Evolutionary conservation across 2,113 vertebrate species (phyloP).

Genomic region (Colaptes auratus): DNA sequence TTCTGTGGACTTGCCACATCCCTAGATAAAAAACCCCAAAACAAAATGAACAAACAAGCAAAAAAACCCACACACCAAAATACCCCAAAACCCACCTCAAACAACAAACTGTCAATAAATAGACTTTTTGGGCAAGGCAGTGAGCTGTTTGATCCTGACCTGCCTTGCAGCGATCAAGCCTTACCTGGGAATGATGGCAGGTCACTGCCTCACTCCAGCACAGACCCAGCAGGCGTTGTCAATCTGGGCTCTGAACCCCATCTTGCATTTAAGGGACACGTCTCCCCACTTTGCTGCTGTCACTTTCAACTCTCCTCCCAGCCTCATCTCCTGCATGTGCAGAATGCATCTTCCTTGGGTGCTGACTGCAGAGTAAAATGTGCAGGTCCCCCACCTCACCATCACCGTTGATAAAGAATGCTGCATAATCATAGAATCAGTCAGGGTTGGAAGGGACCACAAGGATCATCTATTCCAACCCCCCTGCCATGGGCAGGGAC

Average conservation of each 20-base stretch:
- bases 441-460: no score
- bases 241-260: not conserved
- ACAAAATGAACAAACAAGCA: no score
- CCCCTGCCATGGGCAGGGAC: no score
- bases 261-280: accelerated
- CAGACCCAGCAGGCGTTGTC: not conserved
- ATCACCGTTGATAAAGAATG: accelerated
- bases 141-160: not conserved
- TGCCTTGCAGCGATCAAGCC: not conserved
- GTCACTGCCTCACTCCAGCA: not conserved
- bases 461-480: no score
- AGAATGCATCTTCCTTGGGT: not conserved
- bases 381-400: not conserved
- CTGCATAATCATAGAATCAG: not conserved
- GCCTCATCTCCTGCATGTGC: not conserved
- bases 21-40: not conserved
- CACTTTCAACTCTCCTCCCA: not conserved
- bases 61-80: no score
- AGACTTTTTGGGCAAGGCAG: not conserved
- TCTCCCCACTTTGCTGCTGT: not conserved
- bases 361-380: not conserved
- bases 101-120: not conserved
- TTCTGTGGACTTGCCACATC: not conserved
- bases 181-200: not conserved
- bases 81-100: no score